Percentiles rank a stretch among this genome's conserved stretches.
Conservation (phyloP, 2,888 invertebrate genomes). For the Onchidella celtica region DNA sequence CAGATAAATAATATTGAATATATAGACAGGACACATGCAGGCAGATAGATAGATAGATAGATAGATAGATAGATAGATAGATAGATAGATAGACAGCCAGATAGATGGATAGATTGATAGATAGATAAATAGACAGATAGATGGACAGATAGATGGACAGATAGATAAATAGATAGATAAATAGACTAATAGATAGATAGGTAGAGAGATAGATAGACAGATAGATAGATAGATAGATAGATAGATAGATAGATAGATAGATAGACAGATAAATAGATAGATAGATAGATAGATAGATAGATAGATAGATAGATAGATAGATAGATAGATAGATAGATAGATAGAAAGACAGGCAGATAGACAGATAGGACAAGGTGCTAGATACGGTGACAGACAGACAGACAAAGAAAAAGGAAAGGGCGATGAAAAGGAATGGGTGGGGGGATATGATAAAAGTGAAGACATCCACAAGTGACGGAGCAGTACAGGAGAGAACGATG, state of each 20-base stretch:
- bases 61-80: too few species aligned
- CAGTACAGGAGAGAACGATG: too few species aligned
- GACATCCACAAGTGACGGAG: too few species aligned
- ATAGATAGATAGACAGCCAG: too few species aligned
- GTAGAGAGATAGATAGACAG: background rate
- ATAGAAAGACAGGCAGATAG: background rate
- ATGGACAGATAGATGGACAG: background rate
- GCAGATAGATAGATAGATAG: too few species aligned
- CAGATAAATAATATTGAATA: too few species aligned
- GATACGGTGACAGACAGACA: background rate
- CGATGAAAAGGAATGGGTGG: too few species aligned
- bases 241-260: background rate
- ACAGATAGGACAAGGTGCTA: background rate
- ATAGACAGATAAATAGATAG: background rate
- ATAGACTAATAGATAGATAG: background rate
- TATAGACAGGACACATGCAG: too few species aligned
- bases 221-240: background rate
- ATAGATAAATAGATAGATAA: background rate
- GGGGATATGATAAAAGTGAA: too few species aligned
- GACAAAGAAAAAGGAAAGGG: background rate
- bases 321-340: background rate
- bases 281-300: background rate
- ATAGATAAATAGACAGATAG: background rate
- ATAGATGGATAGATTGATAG: too few species aligned
- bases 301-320: background rate